Evolutionary conservation across 2,888 invertebrate genomes (phyloP).

Genomic region (Lamellibrachia columna): DNA sequence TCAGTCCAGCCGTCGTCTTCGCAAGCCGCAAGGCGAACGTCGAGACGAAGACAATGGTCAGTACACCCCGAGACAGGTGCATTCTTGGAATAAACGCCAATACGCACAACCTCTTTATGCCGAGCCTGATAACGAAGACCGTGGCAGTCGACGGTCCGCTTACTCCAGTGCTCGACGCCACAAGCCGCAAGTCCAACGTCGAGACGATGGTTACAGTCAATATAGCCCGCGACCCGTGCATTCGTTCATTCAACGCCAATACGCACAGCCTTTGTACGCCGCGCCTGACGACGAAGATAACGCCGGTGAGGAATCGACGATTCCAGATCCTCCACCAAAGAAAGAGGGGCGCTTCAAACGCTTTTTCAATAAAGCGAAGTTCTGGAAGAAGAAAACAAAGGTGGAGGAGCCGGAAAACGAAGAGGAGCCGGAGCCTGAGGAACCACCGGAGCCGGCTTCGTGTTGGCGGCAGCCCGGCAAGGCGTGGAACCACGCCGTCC

Average conservation of each 20-base stretch:
- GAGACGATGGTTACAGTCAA: neutral
- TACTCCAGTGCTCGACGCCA: neutral
- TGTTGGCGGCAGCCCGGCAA: neutral
- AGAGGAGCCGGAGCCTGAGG: neutral
- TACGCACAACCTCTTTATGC: neutral
- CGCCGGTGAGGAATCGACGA: too few relatives aligned
- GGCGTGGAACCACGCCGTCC: neutral
- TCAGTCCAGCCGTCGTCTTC: neutral
- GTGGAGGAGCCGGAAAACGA: neutral
- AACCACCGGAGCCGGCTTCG: neutral
- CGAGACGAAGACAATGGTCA: neutral
- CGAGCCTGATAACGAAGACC: neutral
- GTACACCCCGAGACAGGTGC: too few relatives aligned
- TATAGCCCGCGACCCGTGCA: neutral
- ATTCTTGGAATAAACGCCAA: neutral
- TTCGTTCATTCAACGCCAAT: neutral
- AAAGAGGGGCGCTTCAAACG: neutral
- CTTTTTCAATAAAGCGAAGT: neutral
- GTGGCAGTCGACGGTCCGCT: neutral
- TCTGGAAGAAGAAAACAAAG: neutral
- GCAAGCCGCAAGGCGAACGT: neutral
- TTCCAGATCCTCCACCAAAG: neutral
- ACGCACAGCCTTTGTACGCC: neutral
- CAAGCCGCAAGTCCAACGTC: neutral
- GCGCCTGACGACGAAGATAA: neutral